A percentile compares a stretch with the other conserved stretches of the same genome.
Conservation (phyloP, 2,113 vertebrate species). For the Porphyrio hochstetteri region DNA sequence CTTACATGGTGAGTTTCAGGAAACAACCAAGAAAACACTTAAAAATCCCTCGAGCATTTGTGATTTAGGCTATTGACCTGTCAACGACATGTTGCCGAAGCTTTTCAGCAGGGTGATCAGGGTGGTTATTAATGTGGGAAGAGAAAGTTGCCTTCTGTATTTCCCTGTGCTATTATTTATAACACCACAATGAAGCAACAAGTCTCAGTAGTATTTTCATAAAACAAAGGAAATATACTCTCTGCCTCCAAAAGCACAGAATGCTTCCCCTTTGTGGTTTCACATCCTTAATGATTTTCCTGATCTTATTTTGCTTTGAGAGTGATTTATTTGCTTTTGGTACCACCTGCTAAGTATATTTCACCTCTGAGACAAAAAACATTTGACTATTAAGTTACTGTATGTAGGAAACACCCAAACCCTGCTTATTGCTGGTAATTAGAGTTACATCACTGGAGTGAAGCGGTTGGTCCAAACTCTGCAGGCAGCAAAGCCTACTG, state of each 20-base stretch:
- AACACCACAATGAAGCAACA: neutral
- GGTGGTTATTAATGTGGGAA: neutral
- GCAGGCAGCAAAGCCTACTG: neutral
- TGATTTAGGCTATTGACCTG: neutral
- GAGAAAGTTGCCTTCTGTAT: neutral
- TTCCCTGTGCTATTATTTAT: neutral
- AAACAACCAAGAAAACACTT: neutral
- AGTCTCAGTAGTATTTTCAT: neutral
- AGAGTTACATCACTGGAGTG: neutral
- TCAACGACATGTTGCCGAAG: neutral
- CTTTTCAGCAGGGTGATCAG: neutral
- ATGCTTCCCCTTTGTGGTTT: neutral
- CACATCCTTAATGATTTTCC: conserved; percentile 2
- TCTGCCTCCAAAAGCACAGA: neutral
- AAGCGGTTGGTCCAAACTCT: neutral
- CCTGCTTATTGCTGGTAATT: neutral
- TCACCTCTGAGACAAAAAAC: conserved; percentile 23
- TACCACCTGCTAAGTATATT: neutral
- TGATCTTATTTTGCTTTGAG: neutral
- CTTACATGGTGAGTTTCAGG: neutral
- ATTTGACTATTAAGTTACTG: conserved; percentile 15
- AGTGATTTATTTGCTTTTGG: neutral
- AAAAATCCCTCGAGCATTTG: neutral
- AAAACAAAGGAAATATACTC: neutral
- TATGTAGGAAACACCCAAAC: conserved; percentile 14